Conservation (phyloP, 2,797 vertebrate genomes). For the Acrossocheilus wenchowensis region DNA sequence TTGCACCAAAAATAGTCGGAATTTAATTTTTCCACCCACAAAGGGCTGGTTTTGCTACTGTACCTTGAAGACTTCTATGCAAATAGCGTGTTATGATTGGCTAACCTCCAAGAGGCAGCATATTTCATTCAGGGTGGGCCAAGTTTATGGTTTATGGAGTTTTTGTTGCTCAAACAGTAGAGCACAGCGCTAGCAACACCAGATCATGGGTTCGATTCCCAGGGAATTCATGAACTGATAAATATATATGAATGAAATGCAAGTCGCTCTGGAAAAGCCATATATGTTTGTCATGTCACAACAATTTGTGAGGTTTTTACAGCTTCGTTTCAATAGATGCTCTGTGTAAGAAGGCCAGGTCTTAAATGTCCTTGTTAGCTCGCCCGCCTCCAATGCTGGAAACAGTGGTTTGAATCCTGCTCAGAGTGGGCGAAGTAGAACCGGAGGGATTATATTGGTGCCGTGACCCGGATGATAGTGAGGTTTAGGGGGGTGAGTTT, state of each 20-base stretch:
- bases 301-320: background rate
- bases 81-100: constrained; percentile 4
- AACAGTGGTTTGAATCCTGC: background rate
- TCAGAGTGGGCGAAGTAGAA: background rate
- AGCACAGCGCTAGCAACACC: background rate
- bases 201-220: background rate
- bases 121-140: background rate
- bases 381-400: background rate
- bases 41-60: background rate
- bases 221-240: background rate
- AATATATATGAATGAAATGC: background rate
- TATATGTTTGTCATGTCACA: background rate
- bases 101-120: background rate
- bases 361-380: background rate
- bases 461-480: background rate
- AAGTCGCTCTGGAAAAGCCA: background rate
- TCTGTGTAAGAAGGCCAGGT: background rate
- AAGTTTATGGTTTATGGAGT: background rate
- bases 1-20: background rate
- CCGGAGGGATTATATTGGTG: background rate
- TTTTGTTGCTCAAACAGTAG: background rate
- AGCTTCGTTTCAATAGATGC: background rate
- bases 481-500: background rate
- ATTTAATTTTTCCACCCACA: background rate
- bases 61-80: background rate